Evolutionary conservation across 2,888 invertebrate species (phyloP).

Genomic region (Brachylomia viminalis): DNA sequence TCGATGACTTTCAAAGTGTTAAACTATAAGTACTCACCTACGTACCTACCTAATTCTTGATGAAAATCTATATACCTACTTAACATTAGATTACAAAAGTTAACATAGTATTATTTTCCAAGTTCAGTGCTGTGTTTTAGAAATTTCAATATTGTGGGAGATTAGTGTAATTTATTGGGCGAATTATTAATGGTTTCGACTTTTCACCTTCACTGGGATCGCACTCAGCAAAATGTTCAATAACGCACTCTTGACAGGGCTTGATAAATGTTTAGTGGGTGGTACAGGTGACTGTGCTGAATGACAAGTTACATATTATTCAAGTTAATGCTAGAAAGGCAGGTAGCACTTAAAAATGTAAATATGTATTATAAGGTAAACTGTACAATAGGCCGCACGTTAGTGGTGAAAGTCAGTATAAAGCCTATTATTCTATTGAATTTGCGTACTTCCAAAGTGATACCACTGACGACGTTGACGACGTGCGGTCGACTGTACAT

Average conservation of each 20-base stretch:
- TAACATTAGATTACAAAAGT: slow-evolving; percentile 1
- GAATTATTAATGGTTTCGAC: slow-evolving; percentile 29
- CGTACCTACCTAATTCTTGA: not conserved
- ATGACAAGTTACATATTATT: slow-evolving; percentile 9
- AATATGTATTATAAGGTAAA: not conserved
- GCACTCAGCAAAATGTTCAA: slow-evolving; percentile 43
- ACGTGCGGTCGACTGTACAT: not conserved
- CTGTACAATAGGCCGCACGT: not conserved
- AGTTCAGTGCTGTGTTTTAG: not conserved
- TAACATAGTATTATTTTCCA: slow-evolving; percentile 5
- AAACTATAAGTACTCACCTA: not conserved
- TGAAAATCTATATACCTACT: not conserved
- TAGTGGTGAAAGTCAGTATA: not conserved
- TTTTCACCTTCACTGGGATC: slow-evolving; percentile 37
- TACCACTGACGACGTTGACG: not conserved
- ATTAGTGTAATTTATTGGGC: slow-evolving; percentile 19
- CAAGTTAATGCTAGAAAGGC: not conserved
- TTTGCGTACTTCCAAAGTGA: not conserved
- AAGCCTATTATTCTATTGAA: not conserved
- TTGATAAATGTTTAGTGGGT: slow-evolving; percentile 42
- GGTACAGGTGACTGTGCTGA: slow-evolving; percentile 18
- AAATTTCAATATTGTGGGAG: slow-evolving; percentile 13
- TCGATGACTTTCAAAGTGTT: not conserved
- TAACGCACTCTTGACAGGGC: slow-evolving; percentile 25
- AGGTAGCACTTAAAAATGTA: not conserved